These are phyloP conservation scores for Thysanoteuthis rhombus DNA, from an alignment of 2,888 invertebrate genomes.

Conservation along the genomic window DNA sequence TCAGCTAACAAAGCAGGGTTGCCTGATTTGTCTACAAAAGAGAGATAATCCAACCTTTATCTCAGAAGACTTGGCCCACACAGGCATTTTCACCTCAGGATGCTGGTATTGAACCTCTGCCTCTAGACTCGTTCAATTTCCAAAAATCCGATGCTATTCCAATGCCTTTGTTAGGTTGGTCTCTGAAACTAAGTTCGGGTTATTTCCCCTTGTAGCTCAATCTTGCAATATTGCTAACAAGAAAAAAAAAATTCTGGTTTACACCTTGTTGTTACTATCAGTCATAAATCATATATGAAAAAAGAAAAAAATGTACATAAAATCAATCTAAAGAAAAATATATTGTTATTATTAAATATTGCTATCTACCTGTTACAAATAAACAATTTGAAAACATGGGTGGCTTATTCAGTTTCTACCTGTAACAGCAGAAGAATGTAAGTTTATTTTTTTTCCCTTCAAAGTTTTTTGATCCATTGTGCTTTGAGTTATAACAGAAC, in stretches of 20 bases:
- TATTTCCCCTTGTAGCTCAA: no score
- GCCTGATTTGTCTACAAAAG: no score
- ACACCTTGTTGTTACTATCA: background rate
- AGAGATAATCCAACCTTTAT: no score
- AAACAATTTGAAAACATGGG: background rate
- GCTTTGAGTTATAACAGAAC: background rate
- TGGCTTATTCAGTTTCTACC: background rate
- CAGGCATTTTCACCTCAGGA: no score
- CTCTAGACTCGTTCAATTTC: no score
- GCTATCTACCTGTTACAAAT: constrained; percentile 12
- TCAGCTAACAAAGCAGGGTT: no score
- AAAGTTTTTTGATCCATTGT: background rate
- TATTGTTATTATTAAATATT: constrained; percentile 1
- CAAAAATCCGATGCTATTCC: no score
- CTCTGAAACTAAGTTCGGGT: no score
- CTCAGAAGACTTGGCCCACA: no score
- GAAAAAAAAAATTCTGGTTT: background rate
- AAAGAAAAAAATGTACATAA: background rate
- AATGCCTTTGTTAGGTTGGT: no score
- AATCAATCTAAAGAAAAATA: background rate
- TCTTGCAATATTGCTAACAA: no score
- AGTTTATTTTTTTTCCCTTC: background rate
- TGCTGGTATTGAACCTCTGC: no score
- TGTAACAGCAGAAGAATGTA: background rate
- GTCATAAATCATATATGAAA: background rate